A percentile compares a stretch with the other conserved stretches of the same genome.
Conservation (phyloP, 2,797 vertebrate species). For the Danio aesculapii region DNA sequence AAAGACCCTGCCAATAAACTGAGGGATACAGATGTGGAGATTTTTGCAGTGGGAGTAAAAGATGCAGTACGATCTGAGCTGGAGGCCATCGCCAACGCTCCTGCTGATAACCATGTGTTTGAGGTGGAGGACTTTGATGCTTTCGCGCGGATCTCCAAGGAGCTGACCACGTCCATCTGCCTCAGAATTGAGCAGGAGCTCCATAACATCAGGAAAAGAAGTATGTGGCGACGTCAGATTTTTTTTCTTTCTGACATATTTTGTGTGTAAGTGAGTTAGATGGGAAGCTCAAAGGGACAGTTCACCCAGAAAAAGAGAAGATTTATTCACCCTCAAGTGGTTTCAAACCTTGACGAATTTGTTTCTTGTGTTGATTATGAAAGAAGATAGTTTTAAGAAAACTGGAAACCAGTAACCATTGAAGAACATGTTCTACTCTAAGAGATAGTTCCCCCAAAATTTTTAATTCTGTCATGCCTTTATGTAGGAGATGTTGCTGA, state of each 20-base stretch:
- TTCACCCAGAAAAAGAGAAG: too few species aligned
- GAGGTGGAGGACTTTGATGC: constrained; percentile 99
- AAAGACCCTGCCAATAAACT: constrained; percentile 91
- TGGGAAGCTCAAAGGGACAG: not conserved
- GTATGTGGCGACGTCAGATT: constrained; percentile 77
- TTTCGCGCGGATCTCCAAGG: constrained; percentile 97
- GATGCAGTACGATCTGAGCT: constrained; percentile 95
- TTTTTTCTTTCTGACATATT: not conserved
- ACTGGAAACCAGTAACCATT: too few species aligned
- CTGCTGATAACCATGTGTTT: constrained; percentile 91
- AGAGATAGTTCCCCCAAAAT: too few species aligned
- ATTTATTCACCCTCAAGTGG: too few species aligned
- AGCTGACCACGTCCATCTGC: constrained; percentile 97
- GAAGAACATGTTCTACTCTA: too few species aligned
- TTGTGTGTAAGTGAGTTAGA: too few species aligned
- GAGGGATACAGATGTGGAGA: constrained; percentile 93
- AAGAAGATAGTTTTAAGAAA: too few species aligned
- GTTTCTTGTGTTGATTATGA: too few species aligned
- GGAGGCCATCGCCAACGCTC: constrained; percentile 94
- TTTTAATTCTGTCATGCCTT: too few species aligned
- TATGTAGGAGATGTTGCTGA: too few species aligned
- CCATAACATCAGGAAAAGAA: constrained; percentile 92
- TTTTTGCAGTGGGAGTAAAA: constrained; percentile 98
- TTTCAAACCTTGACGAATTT: too few species aligned
- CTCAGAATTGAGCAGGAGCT: constrained; percentile 97